These are phyloP conservation scores for Chelonus insularis DNA, from an alignment of 1,140 invertebrate genomes.

Conservation along the genomic window DNA sequence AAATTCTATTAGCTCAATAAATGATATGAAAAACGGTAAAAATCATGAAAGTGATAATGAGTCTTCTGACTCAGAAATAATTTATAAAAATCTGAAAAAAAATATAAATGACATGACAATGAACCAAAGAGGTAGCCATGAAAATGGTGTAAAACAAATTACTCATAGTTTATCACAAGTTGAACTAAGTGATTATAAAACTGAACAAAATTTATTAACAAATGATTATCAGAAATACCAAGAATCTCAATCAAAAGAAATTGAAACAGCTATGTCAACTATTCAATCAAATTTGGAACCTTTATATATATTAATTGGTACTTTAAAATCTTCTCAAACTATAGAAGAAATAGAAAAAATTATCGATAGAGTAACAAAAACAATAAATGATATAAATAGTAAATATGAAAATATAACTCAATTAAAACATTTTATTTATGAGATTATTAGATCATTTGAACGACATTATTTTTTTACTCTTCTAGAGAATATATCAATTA, in stretches of 20 bases:
- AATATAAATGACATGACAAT: constrained; percentile 1
- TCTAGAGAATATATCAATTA: constrained; percentile 40
- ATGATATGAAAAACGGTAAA: background rate
- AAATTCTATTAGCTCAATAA: background rate
- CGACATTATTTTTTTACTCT: constrained; percentile 45
- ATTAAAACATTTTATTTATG: constrained; percentile 41
- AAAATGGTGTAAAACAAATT: constrained; percentile 1
- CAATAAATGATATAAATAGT: constrained; percentile 40
- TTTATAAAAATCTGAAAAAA: background rate
- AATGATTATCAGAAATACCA: constrained; percentile 7
- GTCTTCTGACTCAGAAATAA: constrained; percentile 13
- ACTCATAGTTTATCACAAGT: background rate
- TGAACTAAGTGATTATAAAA: constrained; percentile 2
- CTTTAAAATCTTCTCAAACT: constrained; percentile 36
- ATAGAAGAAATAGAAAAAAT: constrained; percentile 39
- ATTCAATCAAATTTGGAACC: constrained; percentile 42
- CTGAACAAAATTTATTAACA: background rate
- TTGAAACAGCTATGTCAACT: constrained; percentile 33
- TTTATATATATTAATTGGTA: constrained; percentile 38
- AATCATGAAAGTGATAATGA: background rate
- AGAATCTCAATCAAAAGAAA: constrained; percentile 11
- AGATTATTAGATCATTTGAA: constrained; percentile 47
- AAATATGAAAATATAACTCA: constrained; percentile 40
- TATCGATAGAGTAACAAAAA: constrained; percentile 37
- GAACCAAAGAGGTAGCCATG: background rate